These are phyloP conservation scores for Crematogaster levior DNA, from an alignment of 2,888 invertebrate genomes.

Conservation along the genomic window DNA sequence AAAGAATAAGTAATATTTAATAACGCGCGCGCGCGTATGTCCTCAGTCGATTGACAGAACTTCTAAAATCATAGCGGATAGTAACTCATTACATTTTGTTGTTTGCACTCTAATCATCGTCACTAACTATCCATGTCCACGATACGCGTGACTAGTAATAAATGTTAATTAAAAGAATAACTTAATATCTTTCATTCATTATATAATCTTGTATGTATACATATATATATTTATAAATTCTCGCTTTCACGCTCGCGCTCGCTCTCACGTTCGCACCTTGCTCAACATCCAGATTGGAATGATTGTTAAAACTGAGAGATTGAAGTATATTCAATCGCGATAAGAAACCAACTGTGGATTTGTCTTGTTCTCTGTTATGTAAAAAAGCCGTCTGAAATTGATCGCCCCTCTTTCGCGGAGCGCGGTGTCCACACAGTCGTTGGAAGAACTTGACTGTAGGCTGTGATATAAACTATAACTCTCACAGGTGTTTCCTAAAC, in stretches of 20 bases:
- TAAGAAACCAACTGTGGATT: conserved; percentile 22
- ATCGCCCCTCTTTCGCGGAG: not conserved
- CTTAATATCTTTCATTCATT: conserved; percentile 77
- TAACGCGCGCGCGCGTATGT: conserved; percentile 64
- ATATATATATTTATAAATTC: conserved; percentile 69
- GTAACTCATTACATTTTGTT: conserved; percentile 44
- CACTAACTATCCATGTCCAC: conserved; percentile 73
- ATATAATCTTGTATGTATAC: conserved; percentile 65
- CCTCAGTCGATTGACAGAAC: conserved; percentile 76
- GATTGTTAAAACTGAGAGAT: conserved; percentile 76
- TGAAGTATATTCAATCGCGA: conserved; percentile 62
- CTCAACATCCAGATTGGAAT: conserved; percentile 78
- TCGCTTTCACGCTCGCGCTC: conserved; percentile 56
- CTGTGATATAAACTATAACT: conserved; percentile 57
- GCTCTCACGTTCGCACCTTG: conserved; percentile 61
- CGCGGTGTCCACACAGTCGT: conserved; percentile 27
- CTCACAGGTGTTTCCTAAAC: conserved; percentile 30
- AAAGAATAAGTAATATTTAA: conserved; percentile 73
- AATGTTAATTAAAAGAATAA: conserved; percentile 81
- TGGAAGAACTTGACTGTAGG: conserved; percentile 66
- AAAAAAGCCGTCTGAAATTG: conserved; percentile 23
- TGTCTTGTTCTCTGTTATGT: not conserved
- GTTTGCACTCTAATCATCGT: conserved; percentile 57
- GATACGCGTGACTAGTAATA: conserved; percentile 83
- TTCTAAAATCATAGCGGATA: conserved; percentile 73